phyloP scores from a whole-genome alignment of 2,888 invertebrate genomes.

The Disparrhopalites patrizii region DNA sequence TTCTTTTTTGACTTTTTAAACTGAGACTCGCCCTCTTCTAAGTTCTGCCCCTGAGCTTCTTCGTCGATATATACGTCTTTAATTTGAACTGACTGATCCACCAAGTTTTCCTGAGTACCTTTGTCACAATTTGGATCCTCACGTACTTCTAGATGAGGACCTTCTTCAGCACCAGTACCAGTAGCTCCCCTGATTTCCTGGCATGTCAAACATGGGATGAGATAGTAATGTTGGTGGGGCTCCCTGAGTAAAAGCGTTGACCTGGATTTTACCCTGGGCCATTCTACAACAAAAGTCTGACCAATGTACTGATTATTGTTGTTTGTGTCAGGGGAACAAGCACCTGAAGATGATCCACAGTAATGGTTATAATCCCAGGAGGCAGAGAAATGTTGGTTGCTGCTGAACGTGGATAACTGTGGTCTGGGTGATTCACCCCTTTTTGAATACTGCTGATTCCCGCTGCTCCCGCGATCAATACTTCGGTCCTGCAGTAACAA shows the following conservation, averaged over 20 bases:
- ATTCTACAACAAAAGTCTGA: constrained; percentile 2
- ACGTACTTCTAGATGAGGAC: neutral
- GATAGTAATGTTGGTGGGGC: constrained; percentile 28
- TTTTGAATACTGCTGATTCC: constrained; percentile 1
- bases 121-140: neutral
- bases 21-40: too few species aligned
- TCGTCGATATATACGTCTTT: neutral
- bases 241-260: neutral
- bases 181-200: constrained; percentile 1
- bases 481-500: too few species aligned
- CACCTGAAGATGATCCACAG: neutral
- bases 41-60: neutral
- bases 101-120: neutral
- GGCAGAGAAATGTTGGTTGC: neutral
- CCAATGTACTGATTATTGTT: constrained; percentile 6
- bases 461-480: neutral
- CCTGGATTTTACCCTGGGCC: neutral
- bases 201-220: constrained; percentile 34
- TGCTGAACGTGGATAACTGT: too few species aligned
- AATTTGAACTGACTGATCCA: neutral
- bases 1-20: neutral
- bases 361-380: neutral
- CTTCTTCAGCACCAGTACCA: neutral
- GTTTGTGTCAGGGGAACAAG: neutral
- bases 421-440: neutral